phyloP scores from a whole-genome alignment of 2,797 vertebrate genomes.

The Myotis findleyi region DNA sequence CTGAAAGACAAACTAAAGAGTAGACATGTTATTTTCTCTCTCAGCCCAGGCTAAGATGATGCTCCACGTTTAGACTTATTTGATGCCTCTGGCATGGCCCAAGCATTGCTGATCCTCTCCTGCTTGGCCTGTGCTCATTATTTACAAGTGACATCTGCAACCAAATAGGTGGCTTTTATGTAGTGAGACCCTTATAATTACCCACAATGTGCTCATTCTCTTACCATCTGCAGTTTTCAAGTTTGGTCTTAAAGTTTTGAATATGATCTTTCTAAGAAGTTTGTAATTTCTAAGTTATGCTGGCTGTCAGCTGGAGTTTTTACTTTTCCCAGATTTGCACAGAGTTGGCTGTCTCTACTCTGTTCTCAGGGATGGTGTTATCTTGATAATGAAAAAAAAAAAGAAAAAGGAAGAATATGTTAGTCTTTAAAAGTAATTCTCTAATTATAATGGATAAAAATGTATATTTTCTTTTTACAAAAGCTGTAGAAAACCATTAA shows the following conservation, averaged over 20 bases:
- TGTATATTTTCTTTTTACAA: not conserved
- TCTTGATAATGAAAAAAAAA: not conserved
- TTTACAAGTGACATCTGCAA: not conserved
- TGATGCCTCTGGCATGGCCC: not conserved
- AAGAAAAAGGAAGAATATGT: not conserved
- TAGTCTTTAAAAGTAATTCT: not conserved
- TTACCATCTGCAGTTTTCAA: not conserved
- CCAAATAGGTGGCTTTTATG: not conserved
- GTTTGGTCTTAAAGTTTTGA: constrained; percentile 3
- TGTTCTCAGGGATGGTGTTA: not conserved
- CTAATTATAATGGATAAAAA: not conserved
- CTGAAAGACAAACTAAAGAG: not conserved
- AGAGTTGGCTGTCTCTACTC: not conserved
- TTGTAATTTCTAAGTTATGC: not conserved
- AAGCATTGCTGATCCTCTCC: not conserved
- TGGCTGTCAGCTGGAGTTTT: not conserved
- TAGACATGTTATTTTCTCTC: not conserved
- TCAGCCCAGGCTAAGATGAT: not conserved
- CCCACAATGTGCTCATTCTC: not conserved
- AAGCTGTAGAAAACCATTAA: not conserved
- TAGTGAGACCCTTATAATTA: not conserved
- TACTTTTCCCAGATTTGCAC: not conserved
- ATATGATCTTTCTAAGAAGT: not conserved
- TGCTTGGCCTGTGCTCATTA: not conserved
- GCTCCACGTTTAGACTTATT: not conserved